These are phyloP conservation scores for Brachyopa scutellaris DNA, from an alignment of 2,888 invertebrate genomes.

Conservation along the genomic window DNA sequence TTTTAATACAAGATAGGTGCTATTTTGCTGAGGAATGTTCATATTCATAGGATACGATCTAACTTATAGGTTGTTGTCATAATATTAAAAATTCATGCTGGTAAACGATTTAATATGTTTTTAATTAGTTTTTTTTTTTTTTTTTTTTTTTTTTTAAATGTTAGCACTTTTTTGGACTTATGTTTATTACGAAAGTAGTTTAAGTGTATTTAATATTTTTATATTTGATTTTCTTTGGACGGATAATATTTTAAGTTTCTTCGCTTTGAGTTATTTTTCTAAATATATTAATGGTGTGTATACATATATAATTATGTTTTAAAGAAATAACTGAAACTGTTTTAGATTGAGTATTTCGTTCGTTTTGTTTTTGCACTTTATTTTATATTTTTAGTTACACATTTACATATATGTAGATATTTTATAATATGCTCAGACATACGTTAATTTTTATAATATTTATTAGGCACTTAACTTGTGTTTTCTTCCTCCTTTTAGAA, in stretches of 20 bases:
- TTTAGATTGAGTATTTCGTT: too few relatives aligned
- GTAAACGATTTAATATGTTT: too few relatives aligned
- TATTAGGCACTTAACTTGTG: too few relatives aligned
- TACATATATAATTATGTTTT: background rate
- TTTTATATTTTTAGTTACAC: too few relatives aligned
- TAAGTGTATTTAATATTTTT: background rate
- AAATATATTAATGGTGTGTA: background rate
- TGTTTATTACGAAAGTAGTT: background rate
- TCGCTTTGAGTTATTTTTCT: background rate
- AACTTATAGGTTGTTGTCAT: background rate
- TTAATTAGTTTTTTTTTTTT: background rate
- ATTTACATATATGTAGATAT: too few relatives aligned
- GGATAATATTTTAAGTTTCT: background rate
- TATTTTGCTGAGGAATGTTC: slow-evolving; percentile 8
- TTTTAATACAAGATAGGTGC: background rate
- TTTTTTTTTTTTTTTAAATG: background rate
- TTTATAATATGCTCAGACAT: too few relatives aligned
- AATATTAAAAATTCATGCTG: background rate
- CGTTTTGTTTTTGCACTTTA: too few relatives aligned
- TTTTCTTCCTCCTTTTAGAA: too few relatives aligned
- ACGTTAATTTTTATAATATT: too few relatives aligned
- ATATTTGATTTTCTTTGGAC: slow-evolving; percentile 2
- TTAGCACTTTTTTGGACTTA: background rate
- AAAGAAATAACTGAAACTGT: background rate
- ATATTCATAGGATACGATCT: background rate